Base-by-base conservation (phyloP, 1,140 invertebrate genomes). In the Patella vulgata region DNA sequence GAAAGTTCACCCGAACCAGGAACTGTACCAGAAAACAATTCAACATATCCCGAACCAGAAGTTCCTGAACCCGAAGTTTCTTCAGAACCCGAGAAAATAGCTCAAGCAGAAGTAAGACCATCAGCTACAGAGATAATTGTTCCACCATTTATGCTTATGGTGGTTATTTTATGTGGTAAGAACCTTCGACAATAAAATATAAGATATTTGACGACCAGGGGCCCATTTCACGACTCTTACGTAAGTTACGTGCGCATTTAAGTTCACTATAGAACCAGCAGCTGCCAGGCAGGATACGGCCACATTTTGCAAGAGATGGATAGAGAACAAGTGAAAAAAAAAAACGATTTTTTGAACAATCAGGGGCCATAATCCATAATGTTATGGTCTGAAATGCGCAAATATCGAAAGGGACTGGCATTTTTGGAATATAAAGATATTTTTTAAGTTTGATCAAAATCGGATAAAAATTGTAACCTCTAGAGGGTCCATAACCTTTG, bases 51-150 rank as follows among this genome's bases (percentile, higher is more conserved):
- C 12, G 59, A 66, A 44, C 44, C 68, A 9, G 63, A 66, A 47
- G 11, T 61, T 33, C 36, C 50, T 21, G 31, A 53, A 33, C 40
- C 52, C 3, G 57, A 55, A 46, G 17, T 58, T 11, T 43, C 50
- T 40, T n/a, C 53, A 12, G 36, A 59, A 28, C 21, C 53, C 23
- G 59, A 62, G 40, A 25, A 27, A 44, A 52, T 33, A 14, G 36
- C 30, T n/a, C 47, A 40, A 14, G 40, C 60, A 36, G 61, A 68
- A 47, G 51, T 36, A n/a, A 25, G 61, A 4, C 70, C 70, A 6
- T 51, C 63, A 12, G 61, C 62, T 3, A n/a, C 46, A 33, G 72
- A 74, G 63, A 71, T 74, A 27, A 36, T 74, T 23, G 8, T 67
- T 12, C 72, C 72, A 27, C 72, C 72, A 19, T 61, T 74, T 42